phyloP scores from a whole-genome alignment of 2,888 invertebrate species.

The Ennomos fuscantarius region DNA sequence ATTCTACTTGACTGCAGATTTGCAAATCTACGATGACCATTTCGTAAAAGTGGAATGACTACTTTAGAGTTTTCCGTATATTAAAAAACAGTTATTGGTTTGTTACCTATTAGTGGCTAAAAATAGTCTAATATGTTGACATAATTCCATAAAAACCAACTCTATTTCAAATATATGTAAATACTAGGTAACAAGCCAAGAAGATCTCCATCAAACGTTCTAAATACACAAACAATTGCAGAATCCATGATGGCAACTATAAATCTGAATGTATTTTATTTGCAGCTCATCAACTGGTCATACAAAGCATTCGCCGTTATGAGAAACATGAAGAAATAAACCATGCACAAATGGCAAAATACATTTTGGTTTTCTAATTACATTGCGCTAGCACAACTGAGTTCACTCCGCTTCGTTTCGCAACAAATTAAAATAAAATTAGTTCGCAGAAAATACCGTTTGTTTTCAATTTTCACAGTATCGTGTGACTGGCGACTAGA shows the following conservation, averaged over 20 bases:
- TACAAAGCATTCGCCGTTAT: conserved; percentile 82
- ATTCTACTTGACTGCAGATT: too few relatives aligned
- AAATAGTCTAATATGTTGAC: too few relatives aligned
- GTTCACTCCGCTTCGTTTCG: conserved; percentile 45
- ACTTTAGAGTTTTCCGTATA: too few relatives aligned
- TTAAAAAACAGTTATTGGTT: too few relatives aligned
- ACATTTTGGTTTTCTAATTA: conserved; percentile 46
- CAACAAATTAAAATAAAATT: conserved; percentile 47
- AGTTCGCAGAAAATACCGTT: conserved; percentile 38
- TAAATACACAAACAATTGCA: conserved; percentile 7
- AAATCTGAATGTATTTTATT: conserved; percentile 46
- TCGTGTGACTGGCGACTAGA: conserved; percentile 33
- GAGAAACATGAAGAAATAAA: conserved; percentile 78
- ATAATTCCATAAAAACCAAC: too few relatives aligned
- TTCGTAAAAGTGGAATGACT: too few relatives aligned
- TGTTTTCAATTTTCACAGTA: conserved; percentile 44
- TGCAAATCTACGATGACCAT: too few relatives aligned
- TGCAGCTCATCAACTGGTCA: conserved; percentile 81
- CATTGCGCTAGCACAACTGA: conserved; percentile 41
- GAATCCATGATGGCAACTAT: conserved; percentile 14
- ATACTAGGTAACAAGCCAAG: neutral
- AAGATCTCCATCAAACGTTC: neutral
- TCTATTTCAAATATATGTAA: neutral
- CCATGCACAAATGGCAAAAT: conserved; percentile 37
- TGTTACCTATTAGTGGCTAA: too few relatives aligned